phyloP scores from a whole-genome alignment of 2,797 vertebrate genomes.

The Holocentrus rufus region DNA sequence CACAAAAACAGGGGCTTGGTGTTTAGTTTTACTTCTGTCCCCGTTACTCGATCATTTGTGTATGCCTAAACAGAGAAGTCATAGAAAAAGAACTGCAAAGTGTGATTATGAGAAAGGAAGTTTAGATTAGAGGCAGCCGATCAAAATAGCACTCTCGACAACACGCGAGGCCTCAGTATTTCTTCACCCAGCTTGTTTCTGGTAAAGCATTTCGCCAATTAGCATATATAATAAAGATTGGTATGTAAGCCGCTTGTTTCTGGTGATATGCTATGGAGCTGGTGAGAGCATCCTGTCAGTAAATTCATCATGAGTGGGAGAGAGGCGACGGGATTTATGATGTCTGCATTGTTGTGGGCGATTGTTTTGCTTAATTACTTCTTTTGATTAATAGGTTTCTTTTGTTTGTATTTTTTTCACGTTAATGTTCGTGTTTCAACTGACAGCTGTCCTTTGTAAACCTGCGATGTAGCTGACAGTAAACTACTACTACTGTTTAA shows the following conservation, averaged over 20 bases:
- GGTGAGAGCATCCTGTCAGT: constrained; percentile 34
- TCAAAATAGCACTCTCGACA: too few relatives aligned
- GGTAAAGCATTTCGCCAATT: too few relatives aligned
- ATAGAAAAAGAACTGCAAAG: too few relatives aligned
- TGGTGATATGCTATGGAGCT: constrained; percentile 13
- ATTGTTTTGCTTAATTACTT: constrained; percentile 45
- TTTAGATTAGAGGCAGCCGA: too few relatives aligned
- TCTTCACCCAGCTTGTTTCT: too few relatives aligned
- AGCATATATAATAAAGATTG: neutral
- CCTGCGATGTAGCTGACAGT: too few relatives aligned
- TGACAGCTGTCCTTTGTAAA: too few relatives aligned
- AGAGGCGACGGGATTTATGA: constrained; percentile 24
- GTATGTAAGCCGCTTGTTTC: constrained; percentile 10
- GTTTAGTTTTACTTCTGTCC: neutral
- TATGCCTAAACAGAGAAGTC: too few relatives aligned
- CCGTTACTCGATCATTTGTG: neutral
- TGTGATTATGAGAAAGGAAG: too few relatives aligned
- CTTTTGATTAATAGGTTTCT: constrained; percentile 30
- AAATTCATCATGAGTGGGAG: constrained; percentile 19
- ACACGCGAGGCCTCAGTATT: too few relatives aligned
- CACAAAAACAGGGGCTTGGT: neutral
- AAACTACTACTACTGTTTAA: too few relatives aligned
- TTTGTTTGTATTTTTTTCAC: neutral
- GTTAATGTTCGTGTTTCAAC: too few relatives aligned
- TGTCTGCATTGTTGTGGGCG: constrained; percentile 28